Base-by-base conservation (phyloP, 2,888 invertebrate species). In the Acronicta leporina region DNA sequence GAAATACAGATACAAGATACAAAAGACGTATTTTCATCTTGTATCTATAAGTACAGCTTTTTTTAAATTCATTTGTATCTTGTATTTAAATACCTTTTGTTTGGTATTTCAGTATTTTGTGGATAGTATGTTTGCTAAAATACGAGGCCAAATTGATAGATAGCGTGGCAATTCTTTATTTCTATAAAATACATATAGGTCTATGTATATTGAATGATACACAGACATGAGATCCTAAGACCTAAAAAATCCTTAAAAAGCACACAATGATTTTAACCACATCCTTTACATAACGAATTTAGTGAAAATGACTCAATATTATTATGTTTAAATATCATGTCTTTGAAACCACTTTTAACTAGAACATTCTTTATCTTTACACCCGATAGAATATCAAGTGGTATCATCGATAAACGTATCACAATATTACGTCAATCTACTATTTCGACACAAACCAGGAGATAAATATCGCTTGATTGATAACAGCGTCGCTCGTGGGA, bases 401-500 rank as follows among this genome's bases (percentile, higher is more conserved):
- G 11, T 70, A 64, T 63, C 52, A 49, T 7, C 49, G 50, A 67
- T 56, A 35, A 69, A 53, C n/a, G 14, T 25, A 52, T 62, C 15
- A 55, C 35, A 38, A 2, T 42, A 4, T 43, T 57, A 64, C 71
- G 67, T 68, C 56, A 56, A 48, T 25, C 0, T 11, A 56, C 44
- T 55, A 27, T 35, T 45, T 14, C 30, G 42, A 30, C 49, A 42
- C 20, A 41, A n/a, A 35, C 35, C 35, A 27, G 13, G 20, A 40
- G 41, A 51, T 47, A 66, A 7, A 38, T 6, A 40, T 33, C 11
- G 16, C 10, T 35, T 61, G 16, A 42, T 30, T 48, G 63, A 69
- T 70, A 69, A 25, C 27, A 8, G 43, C 8, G 20, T 20, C n/a
- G 41, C 20, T 70, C 67, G 70, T 67, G 67, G 67, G 70, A 70